phyloP scores from a whole-genome alignment of 2,888 invertebrate genomes.

The Alsophila aescularia region DNA sequence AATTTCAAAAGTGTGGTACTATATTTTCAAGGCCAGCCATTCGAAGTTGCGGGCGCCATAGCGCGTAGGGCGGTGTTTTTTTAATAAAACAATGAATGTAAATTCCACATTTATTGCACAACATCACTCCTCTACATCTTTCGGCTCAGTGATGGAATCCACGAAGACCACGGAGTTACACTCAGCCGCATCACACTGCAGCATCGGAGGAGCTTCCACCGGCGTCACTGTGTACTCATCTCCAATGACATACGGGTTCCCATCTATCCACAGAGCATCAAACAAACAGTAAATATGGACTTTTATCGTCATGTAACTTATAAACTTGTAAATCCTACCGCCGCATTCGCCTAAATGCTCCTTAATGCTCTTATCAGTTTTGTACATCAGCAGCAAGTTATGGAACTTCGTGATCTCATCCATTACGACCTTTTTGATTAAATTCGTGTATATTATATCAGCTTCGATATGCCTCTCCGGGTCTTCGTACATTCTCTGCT shows the following conservation, averaged over 20 bases:
- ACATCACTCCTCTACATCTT: conserved; percentile 68
- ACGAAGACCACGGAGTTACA: conserved; percentile 77
- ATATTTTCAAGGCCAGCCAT: no score
- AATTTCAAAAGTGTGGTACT: no score
- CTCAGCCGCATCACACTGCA: conserved; percentile 77
- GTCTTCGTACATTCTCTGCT: conserved; percentile 79
- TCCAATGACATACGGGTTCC: conserved; percentile 77
- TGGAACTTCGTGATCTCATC: conserved; percentile 80
- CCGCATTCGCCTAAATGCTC: conserved; percentile 79
- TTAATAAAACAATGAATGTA: conserved; percentile 12
- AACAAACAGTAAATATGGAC: conserved; percentile 79
- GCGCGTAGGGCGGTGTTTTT: no score
- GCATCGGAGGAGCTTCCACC: conserved; percentile 72
- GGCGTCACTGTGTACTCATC: conserved; percentile 79
- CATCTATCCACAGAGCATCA: conserved; percentile 78
- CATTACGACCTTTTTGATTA: conserved; percentile 77
- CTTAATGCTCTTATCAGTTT: conserved; percentile 75
- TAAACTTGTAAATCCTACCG: conserved; percentile 76
- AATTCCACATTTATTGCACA: conserved; percentile 30
- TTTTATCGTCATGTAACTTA: conserved; percentile 78
- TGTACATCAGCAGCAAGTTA: conserved; percentile 73
- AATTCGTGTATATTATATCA: conserved; percentile 76
- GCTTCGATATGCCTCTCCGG: conserved; percentile 76
- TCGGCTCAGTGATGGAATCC: conserved; percentile 76
- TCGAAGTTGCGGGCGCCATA: no score